Conservation (phyloP, 37 sponge, comb jelly and placozoan species). For the Geodia barretti region DNA sequence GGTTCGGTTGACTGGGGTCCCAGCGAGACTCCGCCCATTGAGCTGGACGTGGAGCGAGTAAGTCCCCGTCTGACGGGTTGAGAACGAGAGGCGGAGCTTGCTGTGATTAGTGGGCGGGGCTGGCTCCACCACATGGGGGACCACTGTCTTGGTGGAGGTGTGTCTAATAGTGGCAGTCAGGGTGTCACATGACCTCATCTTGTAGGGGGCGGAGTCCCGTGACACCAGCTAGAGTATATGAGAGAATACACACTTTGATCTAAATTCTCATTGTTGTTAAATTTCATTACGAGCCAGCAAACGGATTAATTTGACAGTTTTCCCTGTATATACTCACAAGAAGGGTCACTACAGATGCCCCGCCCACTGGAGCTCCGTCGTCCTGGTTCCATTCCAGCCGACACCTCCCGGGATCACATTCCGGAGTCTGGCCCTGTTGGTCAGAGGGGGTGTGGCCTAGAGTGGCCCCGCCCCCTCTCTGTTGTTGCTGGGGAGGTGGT, state of each 20-base stretch:
- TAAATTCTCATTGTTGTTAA: not conserved
- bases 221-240: conserved; percentile 44
- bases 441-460: too few species aligned
- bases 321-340: conserved; percentile 21
- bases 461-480: too few species aligned
- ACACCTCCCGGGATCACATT: conserved; percentile 23
- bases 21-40: conserved; percentile 30
- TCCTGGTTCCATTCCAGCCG: conserved; percentile 62
- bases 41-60: conserved; percentile 47
- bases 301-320: not conserved
- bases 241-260: not conserved
- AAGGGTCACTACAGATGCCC: conserved; percentile 54
- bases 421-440: conserved; percentile 44
- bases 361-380: conserved; percentile 52
- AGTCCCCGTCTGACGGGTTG: conserved; percentile 38
- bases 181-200: conserved; percentile 47
- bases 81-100: conserved; percentile 63
- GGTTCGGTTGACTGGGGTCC: conserved; percentile 25
- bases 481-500: too few species aligned
- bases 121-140: conserved; percentile 75
- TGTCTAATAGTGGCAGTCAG: conserved; percentile 30
- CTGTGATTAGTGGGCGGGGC: conserved; percentile 25
- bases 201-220: conserved; percentile 47
- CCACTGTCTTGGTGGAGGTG: not conserved
- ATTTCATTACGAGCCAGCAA: not conserved